phyloP scores from a whole-genome alignment of 2,113 vertebrate genomes.

The Morphnarchus princeps region DNA sequence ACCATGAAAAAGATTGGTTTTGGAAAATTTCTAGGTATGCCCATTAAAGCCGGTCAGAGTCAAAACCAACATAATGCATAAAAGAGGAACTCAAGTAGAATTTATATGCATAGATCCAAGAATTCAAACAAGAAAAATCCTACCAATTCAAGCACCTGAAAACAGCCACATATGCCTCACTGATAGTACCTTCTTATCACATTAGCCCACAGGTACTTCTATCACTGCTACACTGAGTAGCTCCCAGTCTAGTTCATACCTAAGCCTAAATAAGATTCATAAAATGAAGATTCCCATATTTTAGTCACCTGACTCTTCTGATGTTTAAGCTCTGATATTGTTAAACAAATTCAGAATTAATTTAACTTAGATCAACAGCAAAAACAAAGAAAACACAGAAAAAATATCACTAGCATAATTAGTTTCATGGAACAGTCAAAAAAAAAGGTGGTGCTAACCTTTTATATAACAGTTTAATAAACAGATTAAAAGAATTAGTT shows the following conservation, averaged over 20 bases:
- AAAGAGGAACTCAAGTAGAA: background rate
- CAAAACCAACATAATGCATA: background rate
- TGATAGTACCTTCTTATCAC: background rate
- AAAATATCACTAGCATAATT: background rate
- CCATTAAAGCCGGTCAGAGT: background rate
- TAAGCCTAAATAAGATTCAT: background rate
- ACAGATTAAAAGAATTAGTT: background rate
- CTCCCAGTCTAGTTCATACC: background rate
- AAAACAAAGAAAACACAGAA: background rate
- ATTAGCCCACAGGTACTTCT: background rate
- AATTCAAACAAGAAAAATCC: background rate
- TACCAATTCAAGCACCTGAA: background rate
- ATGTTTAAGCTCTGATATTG: background rate
- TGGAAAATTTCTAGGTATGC: background rate
- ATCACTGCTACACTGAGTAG: background rate
- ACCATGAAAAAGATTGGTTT: background rate
- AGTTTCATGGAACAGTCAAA: background rate
- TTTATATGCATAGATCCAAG: background rate
- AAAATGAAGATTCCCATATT: background rate
- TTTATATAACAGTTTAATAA: background rate
- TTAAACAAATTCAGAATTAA: background rate
- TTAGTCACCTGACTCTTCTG: background rate
- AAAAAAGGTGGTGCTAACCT: background rate
- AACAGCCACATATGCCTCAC: background rate
- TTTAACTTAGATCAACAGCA: background rate